phyloP scores from a whole-genome alignment of 2,888 invertebrate genomes.

The Pachliopta kotzebuea region DNA sequence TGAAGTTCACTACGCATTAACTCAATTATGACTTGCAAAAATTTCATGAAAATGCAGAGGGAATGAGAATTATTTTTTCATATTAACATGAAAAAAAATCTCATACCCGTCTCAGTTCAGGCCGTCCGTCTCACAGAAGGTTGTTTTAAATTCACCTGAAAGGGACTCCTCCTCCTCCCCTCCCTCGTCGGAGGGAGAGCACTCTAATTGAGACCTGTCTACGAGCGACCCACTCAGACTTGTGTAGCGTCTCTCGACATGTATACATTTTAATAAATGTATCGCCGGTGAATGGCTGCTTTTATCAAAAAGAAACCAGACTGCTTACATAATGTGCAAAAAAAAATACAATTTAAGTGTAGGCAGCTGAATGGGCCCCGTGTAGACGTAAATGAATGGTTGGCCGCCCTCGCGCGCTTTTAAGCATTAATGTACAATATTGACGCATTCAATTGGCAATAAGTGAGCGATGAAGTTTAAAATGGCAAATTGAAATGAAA shows the following conservation, averaged over 20 bases:
- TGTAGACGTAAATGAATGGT: constrained; percentile 56
- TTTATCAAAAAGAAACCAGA: constrained; percentile 63
- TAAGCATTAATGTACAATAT: constrained; percentile 54
- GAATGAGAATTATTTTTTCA: no score
- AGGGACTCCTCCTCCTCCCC: constrained; percentile 47
- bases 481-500: not conserved
- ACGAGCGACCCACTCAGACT: constrained; percentile 68
- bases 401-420: constrained; percentile 43
- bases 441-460: constrained; percentile 54
- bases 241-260: constrained; percentile 49
- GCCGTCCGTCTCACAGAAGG: constrained; percentile 35
- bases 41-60: not conserved
- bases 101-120: constrained; percentile 36
- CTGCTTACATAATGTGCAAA: constrained; percentile 54
- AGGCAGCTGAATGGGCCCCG: constrained; percentile 62
- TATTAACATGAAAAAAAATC: constrained; percentile 4
- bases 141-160: constrained; percentile 43
- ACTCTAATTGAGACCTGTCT: constrained; percentile 53
- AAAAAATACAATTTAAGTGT: constrained; percentile 72
- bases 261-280: constrained; percentile 78
- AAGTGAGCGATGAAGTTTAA: not conserved
- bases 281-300: constrained; percentile 71
- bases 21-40: no score
- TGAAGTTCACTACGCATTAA: no score
- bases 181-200: constrained; percentile 32